Evolutionary conservation across 1,140 invertebrate species (phyloP).

Genomic region (Trichomalopsis sarcophagae): DNA sequence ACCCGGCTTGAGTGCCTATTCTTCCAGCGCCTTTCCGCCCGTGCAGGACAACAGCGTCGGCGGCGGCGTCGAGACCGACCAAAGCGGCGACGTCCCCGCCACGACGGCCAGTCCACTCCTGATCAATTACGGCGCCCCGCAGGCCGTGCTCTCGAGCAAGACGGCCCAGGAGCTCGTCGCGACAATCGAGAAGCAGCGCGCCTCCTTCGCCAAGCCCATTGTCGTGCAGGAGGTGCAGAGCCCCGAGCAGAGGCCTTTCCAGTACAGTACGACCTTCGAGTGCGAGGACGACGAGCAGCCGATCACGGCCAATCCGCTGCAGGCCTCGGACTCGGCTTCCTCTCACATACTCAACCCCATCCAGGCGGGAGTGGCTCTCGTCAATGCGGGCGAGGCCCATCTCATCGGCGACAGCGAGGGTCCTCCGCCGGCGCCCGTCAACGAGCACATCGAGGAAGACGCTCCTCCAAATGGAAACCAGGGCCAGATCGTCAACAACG

Average conservation of each 20-base stretch:
- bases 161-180: neutral
- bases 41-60: conserved; percentile 4
- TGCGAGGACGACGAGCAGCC: conserved; percentile 50
- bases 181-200: conserved; percentile 25
- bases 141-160: neutral
- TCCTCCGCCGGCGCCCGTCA: conserved; percentile 53
- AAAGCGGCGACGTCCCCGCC: neutral
- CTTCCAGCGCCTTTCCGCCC: conserved; percentile 12
- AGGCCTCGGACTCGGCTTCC: conserved; percentile 56
- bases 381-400: conserved; percentile 63
- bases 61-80: neutral
- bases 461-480: conserved; percentile 29
- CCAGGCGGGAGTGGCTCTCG: conserved; percentile 71
- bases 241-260: conserved; percentile 35
- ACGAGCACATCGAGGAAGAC: conserved; percentile 56
- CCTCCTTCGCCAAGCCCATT: conserved; percentile 67
- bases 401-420: conserved; percentile 51
- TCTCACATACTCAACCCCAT: conserved; percentile 69
- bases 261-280: conserved; percentile 59
- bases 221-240: conserved; percentile 63
- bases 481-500: neutral
- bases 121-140: conserved; percentile 17
- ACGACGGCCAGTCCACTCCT: conserved; percentile 25
- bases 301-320: conserved; percentile 31
- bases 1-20: conserved; percentile 36